Base-by-base conservation (phyloP, 2,797 vertebrate species). In the Labroides dimidiatus region DNA sequence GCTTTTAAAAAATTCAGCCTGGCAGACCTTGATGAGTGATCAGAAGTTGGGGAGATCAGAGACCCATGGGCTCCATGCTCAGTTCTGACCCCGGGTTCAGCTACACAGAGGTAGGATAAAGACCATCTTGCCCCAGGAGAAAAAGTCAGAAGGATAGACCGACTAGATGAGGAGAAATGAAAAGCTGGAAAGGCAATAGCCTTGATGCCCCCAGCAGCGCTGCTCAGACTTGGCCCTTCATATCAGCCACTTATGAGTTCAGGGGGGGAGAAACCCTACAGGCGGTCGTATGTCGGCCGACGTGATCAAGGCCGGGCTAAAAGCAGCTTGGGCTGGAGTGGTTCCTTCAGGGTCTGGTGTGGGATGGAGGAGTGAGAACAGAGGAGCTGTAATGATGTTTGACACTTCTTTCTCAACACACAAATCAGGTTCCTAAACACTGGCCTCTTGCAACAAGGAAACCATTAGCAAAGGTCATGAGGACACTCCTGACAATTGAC, bases 11-110 rank as follows among this genome's bases (percentile, higher is more conserved):
- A 77, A 77, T 59, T 68, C 56, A 47, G 50, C 64, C 80, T 53
- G 64, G 56, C 65, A 76, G 66, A 81, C 78, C 82, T 89, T 89
- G 85, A 90, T 87, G 75, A 86, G 69, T 82, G 87, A 90, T 92
- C 87, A 88, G 72, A 87, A 77, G 76, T 77, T 75, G 50, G 21
- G 27, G 71, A 84, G 77, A 87, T 87, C 81, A 86, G 70, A 90
- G 66, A 71, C 68, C 77, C 15, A 42, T 60, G 59, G 75, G 78
- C 56, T 73, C 66, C 55, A 48, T 24, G 78, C 75, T 72, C 72
- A 75, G 72, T 75, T 79, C 72, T 84, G 86, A 91, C 85, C 89
- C 54, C 9, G 59, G 74, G 79, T 87, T 91, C 84, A 82, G 72
- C 63, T 61, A 39, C 43, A 23, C 43, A 69, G 75, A 87, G 54